Base-by-base conservation (phyloP, 2,797 vertebrate genomes). In the Gymnopithys bicolor region DNA sequence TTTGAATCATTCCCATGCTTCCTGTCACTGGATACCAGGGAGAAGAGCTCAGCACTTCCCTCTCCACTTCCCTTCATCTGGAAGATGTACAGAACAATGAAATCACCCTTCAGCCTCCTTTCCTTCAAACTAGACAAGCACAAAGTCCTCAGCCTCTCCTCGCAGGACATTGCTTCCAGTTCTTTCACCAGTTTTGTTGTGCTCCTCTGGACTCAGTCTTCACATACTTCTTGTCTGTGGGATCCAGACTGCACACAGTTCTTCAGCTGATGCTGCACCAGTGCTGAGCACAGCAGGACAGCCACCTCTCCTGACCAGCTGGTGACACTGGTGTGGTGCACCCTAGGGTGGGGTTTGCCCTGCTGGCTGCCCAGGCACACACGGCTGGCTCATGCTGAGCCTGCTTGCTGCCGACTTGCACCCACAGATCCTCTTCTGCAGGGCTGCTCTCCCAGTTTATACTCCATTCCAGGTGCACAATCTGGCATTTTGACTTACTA, bases 241-340 rank as follows among this genome's bases (percentile, higher is more conserved):
- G 48, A 17, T 30, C 23, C 53, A 30, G 48, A 16, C 10, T n/a
- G n/a, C 30, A 22, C 37, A 2, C 19, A 30, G 19, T 12, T 33
- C 19, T 76, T 7, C 2, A 7, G 70, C 30, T 35, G 70, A 30
- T 25, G 3, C 25, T 1, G 13, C 19, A 24, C 5, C 25, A 35
- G 0, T 3, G 7, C 70, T 22, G 76, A 39, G n/a, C 5, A 9
- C 58, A 41, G 35, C 0, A 0, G 43, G 59, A 17, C 14, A 17
- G 12, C 41, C 16, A 0, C 49, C 39, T 73, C n/a, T 68, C 10
- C 58, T 67, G 30, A 1, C 19, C 0, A 1, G 9, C 19, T 46
- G n/a, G 3, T 21, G 11, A 1, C 22, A 7, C 43, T 32, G 18
- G 46, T 27, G 23, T 23, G 60, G 10, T 30, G 19, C 14, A 7